Evolutionary conservation across 2,888 invertebrate species (phyloP), one percentile per base, ranked within the genome.

Genomic region (Venusia cambrica): DNA sequence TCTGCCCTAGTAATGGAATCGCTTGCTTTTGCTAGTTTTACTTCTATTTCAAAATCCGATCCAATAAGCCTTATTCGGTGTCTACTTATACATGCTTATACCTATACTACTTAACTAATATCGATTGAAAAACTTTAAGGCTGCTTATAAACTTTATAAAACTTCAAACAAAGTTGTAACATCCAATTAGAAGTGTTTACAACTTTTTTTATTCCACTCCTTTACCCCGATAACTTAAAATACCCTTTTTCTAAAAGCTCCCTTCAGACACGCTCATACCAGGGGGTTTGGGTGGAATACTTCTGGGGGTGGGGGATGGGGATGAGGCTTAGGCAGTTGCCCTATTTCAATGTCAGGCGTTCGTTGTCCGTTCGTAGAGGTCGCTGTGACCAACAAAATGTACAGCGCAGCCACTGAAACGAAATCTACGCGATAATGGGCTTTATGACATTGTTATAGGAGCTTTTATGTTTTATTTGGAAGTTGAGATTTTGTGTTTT

Each of bases 261-360:
- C 43, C 37, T 29, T 28, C 43, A n/a, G n/a, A n/a, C n/a, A n/a
- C n/a, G n/a, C n/a, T n/a, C n/a, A n/a, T n/a, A n/a, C n/a, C n/a
- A n/a, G n/a, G 47, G 71, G 66, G 62, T 67, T n/a, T 22, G 37
- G 25, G 54, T 60, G 62, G 64, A 62, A 57, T 57, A 62, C 57
- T 67, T 62, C 39, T 38, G 59, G 52, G 65, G n/a, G n/a, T n/a
- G n/a, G n/a, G n/a, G n/a, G n/a, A n/a, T n/a, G n/a, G n/a, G 75
- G 62, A 60, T 66, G 74, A 57, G 73, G 71, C 64, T 64, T 73
- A 63, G 53, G 48, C 51, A 18, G 45, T 45, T 56, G 72, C 58
- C 70, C 72, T 65, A 50, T 59, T 64, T 72, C 83, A 85, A 85
- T 81, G 84, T 84, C 84, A 73, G 48, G 69, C 66, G 75, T 81